Base-by-base conservation (phyloP, 2,888 invertebrate species). In the Hyppa rectilinea region DNA sequence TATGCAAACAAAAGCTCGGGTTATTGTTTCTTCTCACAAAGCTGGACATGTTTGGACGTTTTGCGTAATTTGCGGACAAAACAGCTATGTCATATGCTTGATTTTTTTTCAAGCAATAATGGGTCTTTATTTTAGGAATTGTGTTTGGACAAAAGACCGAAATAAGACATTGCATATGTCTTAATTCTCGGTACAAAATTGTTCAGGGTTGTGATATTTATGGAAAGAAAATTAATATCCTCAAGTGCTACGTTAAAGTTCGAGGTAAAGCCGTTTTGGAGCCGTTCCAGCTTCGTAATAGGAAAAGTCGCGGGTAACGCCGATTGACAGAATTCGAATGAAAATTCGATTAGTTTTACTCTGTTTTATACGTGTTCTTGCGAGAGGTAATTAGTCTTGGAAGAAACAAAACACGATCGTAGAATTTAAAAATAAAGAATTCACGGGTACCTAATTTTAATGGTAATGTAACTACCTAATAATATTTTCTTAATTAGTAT, bases 21-120 rank as follows among this genome's bases (percentile, higher is more conserved):
- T 92, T 93, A 92, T 95, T 94, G 94, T 95, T 92, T 92, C 90
- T 91, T 89, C 84, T 87, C 83, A 91, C 90, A 90, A 93, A 87
- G 84, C 84, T 80, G 87, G 88, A 87, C 88, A 72, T 95, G 93
- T 95, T 95, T 95, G 90, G 94, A 95, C 94, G 85, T 92, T 94
- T 96, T 95, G 96, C 95, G 95, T 96, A 93, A 95, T 94, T 85
- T 91, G 90, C 85, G 78, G 85, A 91, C 90, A 90, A 91, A 92
- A 92, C 88, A 90, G 85, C 87, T 79, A 82, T 79, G 89, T 88
- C 88, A 90, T 79, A 85, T 88, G 89, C 86, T 85, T 70, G 47
- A 45, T 38, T 58, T 82, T 76, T n/a, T 83, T 78, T 72, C 26
- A 67, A 66, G 58, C 40, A 40, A 72, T 78, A 59, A 81, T 74